phyloP scores from a whole-genome alignment of 92 coral and sea anemone genomes.

The Parazoanthus atlanticus region DNA sequence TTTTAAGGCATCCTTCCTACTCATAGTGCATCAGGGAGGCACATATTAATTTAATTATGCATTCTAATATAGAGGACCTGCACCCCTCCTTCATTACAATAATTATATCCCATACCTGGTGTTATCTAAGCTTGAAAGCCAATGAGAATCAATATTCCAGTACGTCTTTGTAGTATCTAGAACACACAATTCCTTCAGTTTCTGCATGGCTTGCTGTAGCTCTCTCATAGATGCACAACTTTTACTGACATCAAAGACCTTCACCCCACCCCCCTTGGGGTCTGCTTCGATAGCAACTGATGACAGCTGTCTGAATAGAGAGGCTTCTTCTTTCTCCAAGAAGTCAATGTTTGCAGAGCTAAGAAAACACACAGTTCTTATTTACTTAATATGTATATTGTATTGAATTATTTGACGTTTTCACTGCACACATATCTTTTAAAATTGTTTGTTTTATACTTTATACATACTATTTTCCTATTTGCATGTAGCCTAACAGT shows the following conservation, averaged over 20 bases:
- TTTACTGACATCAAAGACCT: slow-evolving; percentile 75
- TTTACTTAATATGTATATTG: background rate
- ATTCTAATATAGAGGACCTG: no score
- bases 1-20: background rate
- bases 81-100: background rate
- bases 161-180: slow-evolving; percentile 84
- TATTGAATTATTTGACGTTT: background rate
- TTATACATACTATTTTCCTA: background rate
- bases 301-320: slow-evolving; percentile 76
- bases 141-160: slow-evolving; percentile 84
- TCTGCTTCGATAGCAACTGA: slow-evolving; percentile 74
- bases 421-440: background rate
- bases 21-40: background rate
- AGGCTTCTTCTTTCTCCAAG: slow-evolving; percentile 87
- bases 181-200: slow-evolving; percentile 86
- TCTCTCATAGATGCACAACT: slow-evolving; percentile 74
- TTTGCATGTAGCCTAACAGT: no score
- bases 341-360: slow-evolving; percentile 84
- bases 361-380: background rate
- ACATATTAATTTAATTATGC: background rate
- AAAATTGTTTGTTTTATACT: background rate
- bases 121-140: slow-evolving; percentile 89
- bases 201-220: slow-evolving; percentile 73
- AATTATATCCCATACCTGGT: slow-evolving; percentile 64
- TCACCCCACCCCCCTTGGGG: slow-evolving; percentile 72